These are phyloP conservation scores for Drosophila crucigera DNA, from an alignment of 2,888 invertebrate genomes.

Conservation along the genomic window DNA sequence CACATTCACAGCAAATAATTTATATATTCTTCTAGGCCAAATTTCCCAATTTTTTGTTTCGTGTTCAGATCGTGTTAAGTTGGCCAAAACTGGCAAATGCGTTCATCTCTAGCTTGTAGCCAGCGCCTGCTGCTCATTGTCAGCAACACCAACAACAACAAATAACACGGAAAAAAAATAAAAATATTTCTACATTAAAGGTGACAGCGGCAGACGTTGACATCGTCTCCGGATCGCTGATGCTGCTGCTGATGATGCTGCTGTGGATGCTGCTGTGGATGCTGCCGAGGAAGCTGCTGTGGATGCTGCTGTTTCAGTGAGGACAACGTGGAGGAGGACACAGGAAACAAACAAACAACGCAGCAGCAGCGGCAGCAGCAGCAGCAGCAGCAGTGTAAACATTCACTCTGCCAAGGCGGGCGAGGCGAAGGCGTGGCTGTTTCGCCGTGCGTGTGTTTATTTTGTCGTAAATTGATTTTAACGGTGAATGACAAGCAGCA, in stretches of 20 bases:
- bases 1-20: background rate
- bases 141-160: slow-evolving; percentile 9
- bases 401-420: slow-evolving; percentile 16
- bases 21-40: background rate
- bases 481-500: slow-evolving; percentile 76
- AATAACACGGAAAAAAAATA: background rate
- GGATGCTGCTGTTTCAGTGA: slow-evolving; percentile 3
- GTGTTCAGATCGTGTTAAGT: background rate
- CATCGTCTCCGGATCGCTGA: slow-evolving; percentile 35
- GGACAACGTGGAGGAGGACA: slow-evolving; percentile 24
- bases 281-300: background rate
- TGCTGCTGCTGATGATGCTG: background rate
- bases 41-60: background rate
- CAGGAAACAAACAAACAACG: slow-evolving; percentile 75
- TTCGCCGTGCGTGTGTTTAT: slow-evolving; percentile 70
- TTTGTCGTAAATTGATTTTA: slow-evolving; percentile 81
- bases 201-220: slow-evolving; percentile 73
- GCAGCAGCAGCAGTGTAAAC: slow-evolving; percentile 64
- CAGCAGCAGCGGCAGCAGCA: background rate
- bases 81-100: background rate
- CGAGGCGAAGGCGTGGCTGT: slow-evolving; percentile 24
- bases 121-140: slow-evolving; percentile 43
- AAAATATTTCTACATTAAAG: slow-evolving; percentile 76
- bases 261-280: background rate
- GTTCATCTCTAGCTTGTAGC: slow-evolving; percentile 4